Base-by-base conservation (phyloP, 2,797 vertebrate genomes). In the Heterohyrax brucei region DNA sequence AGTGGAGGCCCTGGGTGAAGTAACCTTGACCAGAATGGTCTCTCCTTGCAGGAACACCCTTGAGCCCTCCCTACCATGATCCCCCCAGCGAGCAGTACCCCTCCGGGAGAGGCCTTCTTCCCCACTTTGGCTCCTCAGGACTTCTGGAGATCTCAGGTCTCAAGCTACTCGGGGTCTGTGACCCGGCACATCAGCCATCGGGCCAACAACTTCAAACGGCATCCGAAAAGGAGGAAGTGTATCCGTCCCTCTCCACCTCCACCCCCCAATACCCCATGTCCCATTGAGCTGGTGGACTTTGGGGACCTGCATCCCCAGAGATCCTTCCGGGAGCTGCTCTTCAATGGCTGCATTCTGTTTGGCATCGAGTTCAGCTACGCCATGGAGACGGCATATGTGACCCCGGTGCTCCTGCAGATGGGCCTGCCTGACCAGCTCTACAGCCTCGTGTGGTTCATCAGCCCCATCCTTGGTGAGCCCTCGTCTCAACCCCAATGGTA, bases 291-390 rank as follows among this genome's bases (percentile, higher is more conserved):
- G 97, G 98, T 99, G 88, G 99, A 99, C 98, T 99, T 99, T n/a
- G 99, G 98, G 68, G 99, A 99, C 96, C 98, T 99, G 95, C 99
- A 99, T 62, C 99, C 98, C 96, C 99, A 99, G 91, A 99, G 99
- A 53, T 99, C 99, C 76, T 99, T 99, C 97, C 96, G 99, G 68
- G 99, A 99, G 96, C 98, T 99, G 78, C 96, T 99, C 39, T 99
- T 99, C 98, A 99, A 99, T 0, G 99, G 99, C 68, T 99, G 99
- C 96, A 98, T 99, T 96, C 98, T 99, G 88, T 99, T 99, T 33
- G 99, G 99, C 87, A 99, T 99, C 0, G 99, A 99, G 97, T 99
- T 99, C 98, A 99, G 99, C 98, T 99, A 99, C 9, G 99, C 99
- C 98, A 99, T 99, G 99, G 99, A 99, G 97, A 99, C 99, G 0